Base-by-base conservation (phyloP, 2,888 invertebrate genomes). In the Drosophila percnosoma region DNA sequence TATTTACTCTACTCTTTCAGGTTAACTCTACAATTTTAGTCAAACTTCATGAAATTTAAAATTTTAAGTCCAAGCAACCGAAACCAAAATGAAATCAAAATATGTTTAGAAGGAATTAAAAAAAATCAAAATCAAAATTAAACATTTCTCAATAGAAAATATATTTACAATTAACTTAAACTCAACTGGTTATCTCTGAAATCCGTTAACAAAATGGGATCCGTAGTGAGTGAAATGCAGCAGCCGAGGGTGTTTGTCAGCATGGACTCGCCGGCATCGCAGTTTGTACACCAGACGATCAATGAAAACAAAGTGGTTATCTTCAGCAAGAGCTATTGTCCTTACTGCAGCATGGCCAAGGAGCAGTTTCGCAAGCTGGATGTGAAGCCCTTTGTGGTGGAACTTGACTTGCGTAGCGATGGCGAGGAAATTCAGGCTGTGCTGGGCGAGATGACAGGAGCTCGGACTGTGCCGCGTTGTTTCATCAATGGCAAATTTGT, bases 311-410 rank as follows among this genome's bases (percentile, higher is more conserved):
- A 95, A 91, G 96, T 99, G n/a, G 97, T 92, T 27, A 97, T 99
- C 68, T 99, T 98, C 92, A 98, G 98, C 0, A 99, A 99, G 93
- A 94, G 95, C 0, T 96, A 95, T 87, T 99, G 99, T 87, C 98
- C 98, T 0, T 99, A 97, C 91, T 99, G 99, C 93, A 96, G 94
- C 78, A 95, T 97, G 94, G 98, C 98, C 5, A 98, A 98, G 94
- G 95, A 97, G 96, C 96, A 96, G 57, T 97, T 98, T 88, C 93
- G 94, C 13, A 96, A 96, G 83, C 90, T 97, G 3, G 94, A 96
- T 45, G 95, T 96, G 68, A 94, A 95, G 2, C 96, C 95, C 81
- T 95, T 95, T 53, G 95, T 96, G 0, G 94, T 97, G 65, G 99
- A 99, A 91, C 92, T 99, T 67, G 97, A 99, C 86, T 94, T 95